A percentile compares a stretch with the other conserved stretches of the same genome.
These are phyloP conservation scores for Drosophila willistoni DNA, from an alignment of 1,140 invertebrate genomes.

Conservation along the genomic window DNA sequence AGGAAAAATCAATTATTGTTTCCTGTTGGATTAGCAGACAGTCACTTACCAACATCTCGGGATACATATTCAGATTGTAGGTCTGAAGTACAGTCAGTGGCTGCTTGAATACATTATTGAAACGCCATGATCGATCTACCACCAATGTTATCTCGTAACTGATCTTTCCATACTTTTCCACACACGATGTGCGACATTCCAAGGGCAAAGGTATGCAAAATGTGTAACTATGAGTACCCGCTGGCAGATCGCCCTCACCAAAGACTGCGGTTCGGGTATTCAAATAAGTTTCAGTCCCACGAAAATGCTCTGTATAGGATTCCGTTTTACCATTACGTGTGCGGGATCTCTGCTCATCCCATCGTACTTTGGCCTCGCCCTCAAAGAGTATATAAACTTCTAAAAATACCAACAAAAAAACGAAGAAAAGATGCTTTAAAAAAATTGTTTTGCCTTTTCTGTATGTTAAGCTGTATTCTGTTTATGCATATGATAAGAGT, in stretches of 20 bases:
- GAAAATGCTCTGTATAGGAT: slow-evolving; percentile 53
- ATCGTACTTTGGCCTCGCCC: slow-evolving; percentile 69
- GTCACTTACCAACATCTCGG: slow-evolving; percentile 57
- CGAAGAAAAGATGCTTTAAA: no score
- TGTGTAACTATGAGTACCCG: slow-evolving; percentile 64
- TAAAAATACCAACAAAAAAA: slow-evolving; percentile 8
- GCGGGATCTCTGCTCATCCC: slow-evolving; percentile 53
- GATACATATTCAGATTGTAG: slow-evolving; percentile 88
- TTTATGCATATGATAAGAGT: no score
- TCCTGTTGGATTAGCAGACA: neutral
- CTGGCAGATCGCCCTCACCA: slow-evolving; percentile 50
- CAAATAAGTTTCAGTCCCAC: slow-evolving; percentile 55
- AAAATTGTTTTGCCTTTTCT: no score
- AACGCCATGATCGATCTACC: slow-evolving; percentile 89
- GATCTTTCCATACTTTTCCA: slow-evolving; percentile 88
- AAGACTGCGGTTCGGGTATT: slow-evolving; percentile 43
- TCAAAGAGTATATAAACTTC: slow-evolving; percentile 66
- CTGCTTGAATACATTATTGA: slow-evolving; percentile 88
- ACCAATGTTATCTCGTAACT: slow-evolving; percentile 87
- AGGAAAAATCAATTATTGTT: neutral
- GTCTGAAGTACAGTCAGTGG: slow-evolving; percentile 89
- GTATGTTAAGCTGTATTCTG: no score
- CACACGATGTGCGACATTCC: slow-evolving; percentile 88
- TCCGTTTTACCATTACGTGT: slow-evolving; percentile 42
- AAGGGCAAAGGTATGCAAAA: slow-evolving; percentile 83